phyloP scores from a whole-genome alignment of 2,797 vertebrate genomes.

The Carcharodon carcharias region DNA sequence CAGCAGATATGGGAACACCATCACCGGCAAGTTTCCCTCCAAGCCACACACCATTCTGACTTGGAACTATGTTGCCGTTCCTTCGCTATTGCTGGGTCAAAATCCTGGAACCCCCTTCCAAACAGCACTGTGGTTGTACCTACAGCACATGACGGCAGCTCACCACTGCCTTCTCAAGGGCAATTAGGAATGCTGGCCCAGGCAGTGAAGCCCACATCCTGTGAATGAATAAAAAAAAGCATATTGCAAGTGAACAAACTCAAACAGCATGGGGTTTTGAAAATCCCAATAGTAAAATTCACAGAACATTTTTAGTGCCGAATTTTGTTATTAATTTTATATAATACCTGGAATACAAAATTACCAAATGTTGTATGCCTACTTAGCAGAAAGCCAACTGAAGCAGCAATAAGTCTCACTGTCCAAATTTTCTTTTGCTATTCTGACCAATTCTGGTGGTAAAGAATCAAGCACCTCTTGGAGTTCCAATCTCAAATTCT shows the following conservation, averaged over 20 bases:
- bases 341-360: not conserved
- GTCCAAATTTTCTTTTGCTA: not conserved
- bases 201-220: no score
- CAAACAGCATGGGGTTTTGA: not conserved
- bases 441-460: not conserved
- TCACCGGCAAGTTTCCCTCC: no score
- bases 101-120: no score
- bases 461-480: not conserved
- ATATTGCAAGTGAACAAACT: not conserved
- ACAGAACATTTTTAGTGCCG: not conserved
- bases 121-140: no score
- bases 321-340: not conserved
- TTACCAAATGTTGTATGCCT: not conserved
- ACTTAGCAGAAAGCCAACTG: not conserved
- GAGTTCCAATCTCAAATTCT: not conserved
- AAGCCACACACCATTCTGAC: no score
- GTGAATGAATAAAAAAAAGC: not conserved
- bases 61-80: no score
- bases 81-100: no score
- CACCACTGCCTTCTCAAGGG: no score
- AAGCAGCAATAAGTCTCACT: not conserved
- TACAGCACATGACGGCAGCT: no score
- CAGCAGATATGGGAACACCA: no score
- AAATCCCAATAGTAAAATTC: not conserved
- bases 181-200: no score